Evolutionary conservation across 1,140 invertebrate genomes (phyloP), one percentile per base, ranked within the genome.

Genomic region (Drosophila sucinea): DNA sequence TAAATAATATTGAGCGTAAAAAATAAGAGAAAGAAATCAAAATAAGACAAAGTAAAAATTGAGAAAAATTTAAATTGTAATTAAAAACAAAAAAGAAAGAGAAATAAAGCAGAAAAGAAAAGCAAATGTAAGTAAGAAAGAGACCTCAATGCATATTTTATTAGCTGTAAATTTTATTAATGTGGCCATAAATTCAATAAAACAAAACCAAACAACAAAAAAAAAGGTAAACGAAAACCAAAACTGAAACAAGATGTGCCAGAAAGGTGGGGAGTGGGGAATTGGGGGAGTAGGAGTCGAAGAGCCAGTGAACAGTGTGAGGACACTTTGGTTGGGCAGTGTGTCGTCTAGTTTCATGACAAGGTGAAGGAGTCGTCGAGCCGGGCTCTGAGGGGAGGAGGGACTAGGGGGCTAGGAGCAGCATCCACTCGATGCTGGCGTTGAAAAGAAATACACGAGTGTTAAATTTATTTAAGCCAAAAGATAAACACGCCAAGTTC

Each of bases 401-500:
- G 35, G 8, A 17, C 17, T 17, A 17, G 17, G 17, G 17, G 17
- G 17, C 17, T 17, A 38, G 35, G 6, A 35, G 33, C 35, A 38
- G 10, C 35, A 38, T 38, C 8, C 23, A 8, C 11, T n/a, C 6
- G 38, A 44, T 44, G 60, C 25, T 63, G 61, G 82, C 79, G 84
- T 87, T 87, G 84, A 89, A 87, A 89, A 87, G 83, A 87, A 89
- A 89, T 81, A 89, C 83, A 87, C 80, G 84, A 87, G 83, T 85
- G 84, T 84, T 84, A 89, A 89, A 87, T 87, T 87, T 87, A 87
- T 87, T 87, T 87, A 87, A 87, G 84, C 83, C 83, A 87, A 87
- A 17, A 80, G 83, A 87, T 84, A 89, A 87, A 77, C 73, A 72
- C 54, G 63, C 68, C 71, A 64, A 55, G 67, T 41, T 38, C 40